Evolutionary conservation across 2,113 vertebrate species (phyloP), one percentile per base, ranked within the genome.

Genomic region (Propithecus coquereli): DNA sequence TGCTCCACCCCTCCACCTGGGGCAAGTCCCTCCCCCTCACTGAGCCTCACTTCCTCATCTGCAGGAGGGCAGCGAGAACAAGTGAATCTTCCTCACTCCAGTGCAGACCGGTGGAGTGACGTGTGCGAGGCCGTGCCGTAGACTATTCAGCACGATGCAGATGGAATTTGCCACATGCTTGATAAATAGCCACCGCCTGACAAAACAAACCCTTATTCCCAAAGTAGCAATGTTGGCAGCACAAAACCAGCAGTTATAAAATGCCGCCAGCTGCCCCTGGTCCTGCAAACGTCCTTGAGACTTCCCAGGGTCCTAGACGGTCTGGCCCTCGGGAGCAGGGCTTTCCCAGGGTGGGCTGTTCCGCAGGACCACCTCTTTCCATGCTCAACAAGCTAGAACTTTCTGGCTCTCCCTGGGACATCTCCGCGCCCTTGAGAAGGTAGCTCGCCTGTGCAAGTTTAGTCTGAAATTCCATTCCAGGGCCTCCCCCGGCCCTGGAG

Each of bases 341-440:
- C n/a, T 52, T 91, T 30, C 23, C 63, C 37, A 43, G 94, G 96
- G 84, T 57, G 45, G 0, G 57, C 57, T 97, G 92, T 95, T 91
- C 97, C 91, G 87, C 77, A 17, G 0, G 37, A 5, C 66, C 23
- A 61, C 84, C 90, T 97, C 94, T 94, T 96, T 97, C 37, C 0
- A 65, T 66, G 66, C 2, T 93, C 92, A 90, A 83, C 61, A 96
- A 96, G 95, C 87, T 34, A 96, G 93, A 96, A 87, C 92, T 91
- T 96, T 94, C 97, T 68, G 93, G 97, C 90, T 86, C 88, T 20
- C 93, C 82, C 32, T 0, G 91, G 73, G 77, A 76, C 68, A 16
- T 71, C 87, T n/a, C 68, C 1, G 83, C 96, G 98, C 98, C 98
- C 99, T 99, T 99, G 98, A 98, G 97, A 98, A 68, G 32, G 92